Evolutionary conservation across 2,797 vertebrate genomes (phyloP), one percentile per base, ranked within the genome.

Genomic region (Manis crassicaudata): DNA sequence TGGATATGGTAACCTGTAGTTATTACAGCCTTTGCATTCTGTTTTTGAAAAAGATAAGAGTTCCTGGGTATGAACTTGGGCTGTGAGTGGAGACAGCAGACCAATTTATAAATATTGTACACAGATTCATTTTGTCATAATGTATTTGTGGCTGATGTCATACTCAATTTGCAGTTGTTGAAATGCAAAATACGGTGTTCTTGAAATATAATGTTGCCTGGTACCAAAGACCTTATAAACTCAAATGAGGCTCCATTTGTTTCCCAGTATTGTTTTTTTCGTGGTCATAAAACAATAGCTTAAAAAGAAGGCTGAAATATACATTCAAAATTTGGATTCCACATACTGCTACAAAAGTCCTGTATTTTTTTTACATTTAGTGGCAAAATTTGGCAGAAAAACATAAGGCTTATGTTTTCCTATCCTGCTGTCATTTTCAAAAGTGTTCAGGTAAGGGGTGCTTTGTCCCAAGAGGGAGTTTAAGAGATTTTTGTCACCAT

Each of bases 141-240:
- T 94, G 67, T 81, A 46, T 87, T 96, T 95, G 18, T 92, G 75
- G 12, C 14, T 88, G 13, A 63, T 92, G 29, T 60, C 11, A 81
- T 62, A 87, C 14, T 40, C 90, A 37, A 86, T 92, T 91, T 94
- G 12, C 21, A 52, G 14, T 50, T 88, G 95, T 91, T 76, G 40
- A 95, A 83, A 82, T 46, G 37, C 1, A 79, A 91, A 94, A 65
- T 68, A 35, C 1, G 50, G 13, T 21, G 2, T 76, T 23, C 37
- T 82, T 87, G 35, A 37, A 92, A 50, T 89, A 27, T 3, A 87
- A 2, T 86, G 62, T 43, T 70, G 12, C 37, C 16, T 70, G 29
- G 25, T 85, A 81, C 85, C 73, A 65, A 25, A 88, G 27, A 84
- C 10, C 4, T 92, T 92, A 37, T 92, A 29, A 90, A 40, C 6